These are phyloP conservation scores for Poecilia latipinna DNA, from an alignment of 2,113 vertebrate genomes.

Conservation along the genomic window DNA sequence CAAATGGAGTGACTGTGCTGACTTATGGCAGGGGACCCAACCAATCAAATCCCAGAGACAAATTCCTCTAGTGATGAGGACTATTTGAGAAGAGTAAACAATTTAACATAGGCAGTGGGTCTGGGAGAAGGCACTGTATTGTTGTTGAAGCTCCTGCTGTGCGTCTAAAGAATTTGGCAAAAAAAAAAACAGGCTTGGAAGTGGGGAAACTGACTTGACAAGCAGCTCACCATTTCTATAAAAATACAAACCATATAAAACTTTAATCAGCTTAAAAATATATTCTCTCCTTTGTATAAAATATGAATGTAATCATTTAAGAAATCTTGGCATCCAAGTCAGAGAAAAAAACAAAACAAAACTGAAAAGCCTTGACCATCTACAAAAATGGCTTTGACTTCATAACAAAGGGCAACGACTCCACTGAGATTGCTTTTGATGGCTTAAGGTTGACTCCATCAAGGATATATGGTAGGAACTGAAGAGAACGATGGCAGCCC, in stretches of 20 bases:
- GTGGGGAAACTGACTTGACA: neutral
- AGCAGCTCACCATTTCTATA: neutral
- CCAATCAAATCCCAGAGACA: conserved; percentile 53
- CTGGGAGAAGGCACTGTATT: neutral
- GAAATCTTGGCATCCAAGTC: conserved; percentile 30
- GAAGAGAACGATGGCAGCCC: conserved; percentile 23
- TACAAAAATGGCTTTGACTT: conserved; percentile 39
- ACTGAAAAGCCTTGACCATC: conserved; percentile 40
- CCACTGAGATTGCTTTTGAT: conserved; percentile 33
- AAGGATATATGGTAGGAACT: conserved; percentile 9
- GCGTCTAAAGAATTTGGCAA: conserved; percentile 16
- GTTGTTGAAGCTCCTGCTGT: conserved; percentile 7
- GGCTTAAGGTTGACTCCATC: conserved; percentile 43
- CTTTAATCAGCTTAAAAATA: neutral
- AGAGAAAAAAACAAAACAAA: conserved; percentile 18
- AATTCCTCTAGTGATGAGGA: conserved; percentile 51
- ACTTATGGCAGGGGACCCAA: conserved; percentile 44
- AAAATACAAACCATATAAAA: neutral
- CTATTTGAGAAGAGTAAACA: conserved; percentile 71
- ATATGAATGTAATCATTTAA: conserved; percentile 16
- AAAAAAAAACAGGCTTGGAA: neutral
- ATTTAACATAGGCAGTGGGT: conserved; percentile 53
- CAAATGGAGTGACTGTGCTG: conserved; percentile 60
- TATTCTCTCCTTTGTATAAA: neutral
- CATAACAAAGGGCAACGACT: conserved; percentile 49